A percentile compares a stretch with the other conserved stretches of the same genome.
Conservation (phyloP, 2,797 vertebrate genomes). For the Valencia hispanica region DNA sequence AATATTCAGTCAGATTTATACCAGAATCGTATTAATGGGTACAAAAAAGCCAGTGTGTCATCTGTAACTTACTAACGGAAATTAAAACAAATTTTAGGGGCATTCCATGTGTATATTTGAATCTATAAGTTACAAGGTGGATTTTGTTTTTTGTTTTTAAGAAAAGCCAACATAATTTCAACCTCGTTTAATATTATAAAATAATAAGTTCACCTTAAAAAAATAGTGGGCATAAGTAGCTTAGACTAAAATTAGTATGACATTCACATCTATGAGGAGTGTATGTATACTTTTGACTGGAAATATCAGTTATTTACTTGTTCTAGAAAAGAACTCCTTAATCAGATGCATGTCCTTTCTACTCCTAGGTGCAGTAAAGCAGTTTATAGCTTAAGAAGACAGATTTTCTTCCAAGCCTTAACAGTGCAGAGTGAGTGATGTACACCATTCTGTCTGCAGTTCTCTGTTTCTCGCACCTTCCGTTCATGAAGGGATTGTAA, state of each 20-base stretch:
- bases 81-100: not conserved
- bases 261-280: not conserved
- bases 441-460: constrained; percentile 17
- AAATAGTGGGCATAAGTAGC: constrained; percentile 5
- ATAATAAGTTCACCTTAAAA: not conserved
- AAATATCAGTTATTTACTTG: not conserved
- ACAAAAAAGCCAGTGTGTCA: not conserved
- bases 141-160: not conserved
- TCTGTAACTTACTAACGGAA: not conserved
- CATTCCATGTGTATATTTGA: not conserved
- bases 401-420: constrained; percentile 23
- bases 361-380: constrained; percentile 9
- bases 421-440: constrained; percentile 18
- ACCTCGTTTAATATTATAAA: not conserved
- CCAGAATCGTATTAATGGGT: not conserved
- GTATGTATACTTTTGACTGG: not conserved
- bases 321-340: constrained; percentile 1
- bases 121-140: not conserved
- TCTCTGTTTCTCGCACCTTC: constrained; percentile 11
- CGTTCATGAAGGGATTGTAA: constrained; percentile 25
- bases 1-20: not conserved
- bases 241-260: not conserved
- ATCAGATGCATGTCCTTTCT: constrained; percentile 20
- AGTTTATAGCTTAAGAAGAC: constrained; percentile 22
- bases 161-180: not conserved